Base-by-base conservation (phyloP, 2,797 vertebrate species). In the Columba guinea region DNA sequence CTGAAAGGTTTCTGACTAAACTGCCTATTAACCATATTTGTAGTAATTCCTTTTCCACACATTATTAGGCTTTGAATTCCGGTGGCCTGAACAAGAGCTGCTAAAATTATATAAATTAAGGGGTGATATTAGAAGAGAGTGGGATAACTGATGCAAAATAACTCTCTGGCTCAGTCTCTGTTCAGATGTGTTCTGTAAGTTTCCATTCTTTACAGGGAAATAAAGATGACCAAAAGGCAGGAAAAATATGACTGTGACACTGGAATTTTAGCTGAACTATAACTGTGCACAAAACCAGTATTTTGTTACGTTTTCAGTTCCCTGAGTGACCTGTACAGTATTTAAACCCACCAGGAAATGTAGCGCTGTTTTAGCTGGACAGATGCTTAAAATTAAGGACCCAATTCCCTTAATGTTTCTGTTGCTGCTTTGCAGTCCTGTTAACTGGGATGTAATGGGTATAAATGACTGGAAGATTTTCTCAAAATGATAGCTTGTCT, bases 1-100 rank as follows among this genome's bases (percentile, higher is more conserved):
- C n/a, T 52, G 46, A 73, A 93, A 84, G 5, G 22, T 69, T 94
- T 89, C 80, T 89, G 41, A 64, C 60, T 92, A 84, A 92, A 71
- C 76, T 44, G 15, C 18, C 37, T 75, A 32, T 94, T 93, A 94
- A 30, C 74, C 35, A 71, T 14, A 16, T 58, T 91, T 68, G 21
- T 56, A 77, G 23, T 56, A 77, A 77, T 89, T 94, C 67, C 35
- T 84, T 2, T 75, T 92, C 88, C 56, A 56, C 16, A 1, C 6
- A 0, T 86, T 78, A 52, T 60, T 83, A 58, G 13, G 14, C 55
- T 87, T 69, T 69, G 55, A 73, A 69, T 95, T 94, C 58, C 78
- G 64, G 53, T 92, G 68, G n/a, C 65, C 74, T 82, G 35, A 76
- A 56, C 27, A 86, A 82, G 28, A 78, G 49, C 34, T 91, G 27